Conservation (phyloP, 1,140 invertebrate species). For the Sesamia nonagrioides region DNA sequence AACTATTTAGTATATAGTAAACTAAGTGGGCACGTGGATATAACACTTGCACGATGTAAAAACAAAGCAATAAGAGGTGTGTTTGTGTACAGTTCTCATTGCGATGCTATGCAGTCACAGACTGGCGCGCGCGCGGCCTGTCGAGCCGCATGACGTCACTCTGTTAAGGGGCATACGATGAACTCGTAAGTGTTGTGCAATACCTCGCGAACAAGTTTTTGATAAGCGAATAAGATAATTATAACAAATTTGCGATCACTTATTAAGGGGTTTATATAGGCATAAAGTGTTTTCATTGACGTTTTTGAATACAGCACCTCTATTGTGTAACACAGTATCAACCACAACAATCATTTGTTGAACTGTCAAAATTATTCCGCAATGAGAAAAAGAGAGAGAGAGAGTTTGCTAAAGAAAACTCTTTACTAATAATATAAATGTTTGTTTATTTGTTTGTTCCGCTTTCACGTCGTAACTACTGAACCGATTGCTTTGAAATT, state of each 20-base stretch:
- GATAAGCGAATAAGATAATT: slow-evolving; percentile 19
- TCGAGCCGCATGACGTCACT: slow-evolving; percentile 68
- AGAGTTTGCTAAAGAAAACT: too few relatives aligned
- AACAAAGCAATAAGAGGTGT: slow-evolving; percentile 62
- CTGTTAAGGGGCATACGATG: slow-evolving; percentile 70
- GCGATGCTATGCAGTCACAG: slow-evolving; percentile 70
- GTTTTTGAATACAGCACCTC: too few relatives aligned
- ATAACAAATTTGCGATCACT: neutral
- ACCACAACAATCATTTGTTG: too few relatives aligned
- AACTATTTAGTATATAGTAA: slow-evolving; percentile 51
- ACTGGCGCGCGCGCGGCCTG: slow-evolving; percentile 60
- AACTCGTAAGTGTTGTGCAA: slow-evolving; percentile 55
- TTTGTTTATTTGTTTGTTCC: too few relatives aligned
- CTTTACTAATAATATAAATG: too few relatives aligned
- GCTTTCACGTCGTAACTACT: too few relatives aligned
- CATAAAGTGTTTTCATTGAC: neutral
- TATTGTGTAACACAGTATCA: too few relatives aligned
- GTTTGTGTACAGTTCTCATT: slow-evolving; percentile 77
- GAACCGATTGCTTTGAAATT: too few relatives aligned
- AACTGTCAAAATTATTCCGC: too few relatives aligned
- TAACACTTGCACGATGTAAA: slow-evolving; percentile 73
- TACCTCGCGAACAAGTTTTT: neutral
- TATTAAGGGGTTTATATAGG: neutral
- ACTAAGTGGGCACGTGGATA: slow-evolving; percentile 74
- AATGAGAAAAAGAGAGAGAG: too few relatives aligned